Evolutionary conservation across 2,888 invertebrate genomes (phyloP).

Genomic region (Coelopa pilipes): DNA sequence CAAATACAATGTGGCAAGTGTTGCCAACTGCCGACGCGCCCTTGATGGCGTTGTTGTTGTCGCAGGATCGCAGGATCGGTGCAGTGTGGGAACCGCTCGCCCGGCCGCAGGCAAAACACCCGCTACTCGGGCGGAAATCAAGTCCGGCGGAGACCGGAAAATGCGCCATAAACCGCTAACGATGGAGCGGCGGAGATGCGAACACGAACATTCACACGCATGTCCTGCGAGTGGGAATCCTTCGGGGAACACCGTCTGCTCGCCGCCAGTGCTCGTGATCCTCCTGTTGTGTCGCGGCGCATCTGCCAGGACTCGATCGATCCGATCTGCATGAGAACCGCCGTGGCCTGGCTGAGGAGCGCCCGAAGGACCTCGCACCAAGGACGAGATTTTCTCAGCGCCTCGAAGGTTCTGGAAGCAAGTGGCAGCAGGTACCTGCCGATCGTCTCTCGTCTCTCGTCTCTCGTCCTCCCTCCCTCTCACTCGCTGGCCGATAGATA

Average conservation of each 20-base stretch:
- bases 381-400: conserved; percentile 21
- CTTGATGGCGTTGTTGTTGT: too few species aligned
- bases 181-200: too few species aligned
- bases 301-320: neutral
- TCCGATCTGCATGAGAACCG: conserved; percentile 21
- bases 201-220: conserved; percentile 16
- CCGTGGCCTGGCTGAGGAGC: neutral
- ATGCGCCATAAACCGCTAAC: conserved; percentile 18
- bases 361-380: neutral
- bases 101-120: conserved; percentile 3
- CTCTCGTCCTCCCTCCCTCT: neutral
- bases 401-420: neutral
- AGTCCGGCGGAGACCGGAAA: neutral
- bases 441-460: too few species aligned
- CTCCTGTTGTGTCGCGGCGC: conserved; percentile 1
- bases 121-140: conserved; percentile 1
- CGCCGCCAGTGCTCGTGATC: neutral
- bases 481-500: neutral
- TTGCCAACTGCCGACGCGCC: neutral
- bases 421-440: neutral
- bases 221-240: neutral
- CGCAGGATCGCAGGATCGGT: neutral
- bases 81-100: conserved; percentile 8
- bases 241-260: conserved; percentile 7
- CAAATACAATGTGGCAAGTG: conserved; percentile 10